Conservation (phyloP, 2,888 invertebrate genomes). For the Leucophenga maculata region DNA sequence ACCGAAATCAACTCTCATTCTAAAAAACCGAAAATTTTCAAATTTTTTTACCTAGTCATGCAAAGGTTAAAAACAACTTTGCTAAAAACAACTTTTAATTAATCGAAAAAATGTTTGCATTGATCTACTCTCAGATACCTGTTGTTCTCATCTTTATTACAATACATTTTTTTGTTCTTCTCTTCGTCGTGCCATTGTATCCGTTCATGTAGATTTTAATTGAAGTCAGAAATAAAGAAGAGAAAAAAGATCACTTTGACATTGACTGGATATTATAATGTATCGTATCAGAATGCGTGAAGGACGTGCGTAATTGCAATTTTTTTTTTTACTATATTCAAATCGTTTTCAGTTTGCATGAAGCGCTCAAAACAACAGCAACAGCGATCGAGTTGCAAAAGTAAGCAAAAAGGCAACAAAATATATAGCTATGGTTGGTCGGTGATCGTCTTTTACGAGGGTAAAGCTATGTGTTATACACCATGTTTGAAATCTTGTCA, state of each 20-base stretch:
- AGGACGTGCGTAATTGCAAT: constrained; percentile 54
- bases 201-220: constrained; percentile 3
- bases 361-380: background rate
- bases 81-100: too few relatives aligned
- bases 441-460: background rate
- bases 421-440: background rate
- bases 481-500: too few relatives aligned
- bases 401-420: constrained; percentile 10
- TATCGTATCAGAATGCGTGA: constrained; percentile 58
- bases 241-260: constrained; percentile 7
- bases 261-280: constrained; percentile 29
- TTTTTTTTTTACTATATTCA: constrained; percentile 33
- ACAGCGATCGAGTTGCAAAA: constrained; percentile 12
- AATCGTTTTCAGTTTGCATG: background rate
- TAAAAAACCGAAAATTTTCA: too few relatives aligned
- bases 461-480: too few relatives aligned
- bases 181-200: constrained; percentile 34
- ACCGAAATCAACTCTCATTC: too few relatives aligned
- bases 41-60: too few relatives aligned
- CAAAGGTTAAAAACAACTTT: too few relatives aligned
- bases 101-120: too few relatives aligned
- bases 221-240: constrained; percentile 24
- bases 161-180: background rate
- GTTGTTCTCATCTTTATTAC: background rate
- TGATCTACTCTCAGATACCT: background rate